Base-by-base conservation (phyloP, 1,140 invertebrate species). In the Lysiphlebus fabarum region DNA sequence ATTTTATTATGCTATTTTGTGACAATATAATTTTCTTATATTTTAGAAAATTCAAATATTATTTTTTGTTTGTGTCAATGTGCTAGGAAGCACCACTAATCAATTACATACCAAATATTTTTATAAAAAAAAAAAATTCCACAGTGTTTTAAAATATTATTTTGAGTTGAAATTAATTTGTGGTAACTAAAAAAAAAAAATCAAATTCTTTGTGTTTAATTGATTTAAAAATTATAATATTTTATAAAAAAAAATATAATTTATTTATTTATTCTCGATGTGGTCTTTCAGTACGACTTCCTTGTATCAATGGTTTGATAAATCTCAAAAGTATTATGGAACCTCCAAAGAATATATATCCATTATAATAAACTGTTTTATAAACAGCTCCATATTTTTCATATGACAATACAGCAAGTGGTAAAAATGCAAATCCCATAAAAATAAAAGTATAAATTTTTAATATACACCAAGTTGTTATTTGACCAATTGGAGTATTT, bases 341-440 rank as follows among this genome's bases (percentile, higher is more conserved):
- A 1, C 79, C 64, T 1, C 84, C 57, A 65, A 87, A 89, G 14
- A 87, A 68, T 49, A 86, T 71, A 45, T 85, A 84, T 37, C 84
- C 88, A 17, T 82, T 81, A 65, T 85, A 91, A 65, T 86, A 86
- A 8, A 89, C 66, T 10, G 82, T 83, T 1, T 64, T 65, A 64
- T 84, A 88, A 0, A 87, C 83, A 17, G 74, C 70, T 65, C 81
- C 83, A 80, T 88, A 92, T 56, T 81, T 84, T 2, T 82, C 62
- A 58, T 78, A 89, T 6, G 86, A 86, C 26, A 96, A 83, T 2
- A 92, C 80, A 34, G 85, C 85, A 70, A 98, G 96, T 0, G 91
- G 86, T 6, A 88, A 76, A 9, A 96, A 76, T 68, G 89, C 89
- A 81, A 91, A 96, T 9, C 92, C 91, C 84, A 96, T 90, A 63